Evolutionary conservation across 2,888 invertebrate genomes (phyloP).

Genomic region (Diaperis boleti): DNA sequence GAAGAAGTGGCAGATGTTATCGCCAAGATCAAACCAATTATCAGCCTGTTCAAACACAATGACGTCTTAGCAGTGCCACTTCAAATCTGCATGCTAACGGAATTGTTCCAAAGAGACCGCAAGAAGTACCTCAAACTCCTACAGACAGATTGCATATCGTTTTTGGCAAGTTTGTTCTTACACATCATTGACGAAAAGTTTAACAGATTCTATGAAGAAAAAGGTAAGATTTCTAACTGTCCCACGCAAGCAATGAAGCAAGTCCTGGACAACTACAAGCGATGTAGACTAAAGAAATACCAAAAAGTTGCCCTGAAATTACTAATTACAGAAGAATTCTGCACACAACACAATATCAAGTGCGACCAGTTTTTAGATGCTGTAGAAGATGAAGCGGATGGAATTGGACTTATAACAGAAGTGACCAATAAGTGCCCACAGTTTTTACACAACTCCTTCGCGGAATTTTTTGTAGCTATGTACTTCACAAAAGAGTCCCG

Average conservation of each 20-base stretch:
- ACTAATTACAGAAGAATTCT: slow-evolving; percentile 6
- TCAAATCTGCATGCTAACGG: slow-evolving; percentile 26
- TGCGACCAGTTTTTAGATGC: slow-evolving; percentile 11
- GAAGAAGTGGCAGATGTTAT: background rate
- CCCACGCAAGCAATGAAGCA: background rate
- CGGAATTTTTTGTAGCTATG: slow-evolving; percentile 18
- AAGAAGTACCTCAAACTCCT: slow-evolving; percentile 1
- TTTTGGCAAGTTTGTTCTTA: background rate
- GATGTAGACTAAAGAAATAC: background rate
- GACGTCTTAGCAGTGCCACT: slow-evolving; percentile 18
- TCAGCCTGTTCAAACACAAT: background rate
- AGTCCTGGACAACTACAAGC: background rate
- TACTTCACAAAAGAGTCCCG: slow-evolving; percentile 5
- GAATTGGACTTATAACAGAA: slow-evolving; percentile 17
- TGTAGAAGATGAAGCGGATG: background rate
- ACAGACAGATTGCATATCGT: background rate
- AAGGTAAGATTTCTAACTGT: background rate
- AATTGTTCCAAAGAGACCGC: slow-evolving; percentile 14
- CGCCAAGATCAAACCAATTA: slow-evolving; percentile 4
- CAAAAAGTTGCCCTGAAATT: slow-evolving; percentile 11
- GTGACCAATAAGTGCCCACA: slow-evolving; percentile 17
- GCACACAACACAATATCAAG: background rate
- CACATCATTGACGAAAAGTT: slow-evolving; percentile 21
- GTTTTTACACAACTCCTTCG: slow-evolving; percentile 29
- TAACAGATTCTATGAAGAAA: slow-evolving; percentile 4